These are phyloP conservation scores for Caenorhabditis latens DNA, from an alignment of 1,140 invertebrate genomes.

Conservation along the genomic window DNA sequence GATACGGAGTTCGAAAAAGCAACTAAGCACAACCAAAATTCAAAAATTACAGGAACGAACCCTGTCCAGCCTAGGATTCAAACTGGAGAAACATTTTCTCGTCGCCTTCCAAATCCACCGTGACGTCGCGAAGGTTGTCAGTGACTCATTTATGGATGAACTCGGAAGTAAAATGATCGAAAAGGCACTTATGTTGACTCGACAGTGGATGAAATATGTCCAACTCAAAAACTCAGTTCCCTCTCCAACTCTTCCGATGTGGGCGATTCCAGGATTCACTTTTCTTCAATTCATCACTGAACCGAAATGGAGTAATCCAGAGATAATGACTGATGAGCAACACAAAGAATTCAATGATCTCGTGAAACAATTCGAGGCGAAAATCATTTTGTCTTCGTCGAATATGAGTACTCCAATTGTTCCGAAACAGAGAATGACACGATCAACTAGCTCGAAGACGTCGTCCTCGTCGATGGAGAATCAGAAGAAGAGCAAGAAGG, in stretches of 20 bases:
- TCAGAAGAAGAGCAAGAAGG: constrained; percentile 3
- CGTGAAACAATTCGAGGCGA: constrained; percentile 28
- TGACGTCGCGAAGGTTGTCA: constrained; percentile 16
- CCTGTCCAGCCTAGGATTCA: constrained; percentile 32
- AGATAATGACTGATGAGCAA: constrained; percentile 34
- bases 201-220: constrained; percentile 45
- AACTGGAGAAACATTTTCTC: constrained; percentile 32
- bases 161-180: constrained; percentile 27
- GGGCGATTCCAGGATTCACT: constrained; percentile 32
- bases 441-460: constrained; percentile 23
- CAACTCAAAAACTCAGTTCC: constrained; percentile 18
- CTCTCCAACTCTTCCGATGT: constrained; percentile 23
- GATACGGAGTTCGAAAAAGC: too few relatives aligned
- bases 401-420: constrained; percentile 25
- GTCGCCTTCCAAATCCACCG: constrained; percentile 35
- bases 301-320: constrained; percentile 47
- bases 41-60: background rate
- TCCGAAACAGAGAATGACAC: background rate
- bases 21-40: background rate
- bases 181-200: constrained; percentile 18
- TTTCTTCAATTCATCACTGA: constrained; percentile 43
- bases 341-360: constrained; percentile 19
- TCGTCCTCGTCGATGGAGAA: constrained; percentile 13
- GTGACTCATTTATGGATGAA: constrained; percentile 9
- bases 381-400: background rate